Base-by-base conservation (phyloP, 2,797 vertebrate species). In the Etheostoma perlongum region DNA sequence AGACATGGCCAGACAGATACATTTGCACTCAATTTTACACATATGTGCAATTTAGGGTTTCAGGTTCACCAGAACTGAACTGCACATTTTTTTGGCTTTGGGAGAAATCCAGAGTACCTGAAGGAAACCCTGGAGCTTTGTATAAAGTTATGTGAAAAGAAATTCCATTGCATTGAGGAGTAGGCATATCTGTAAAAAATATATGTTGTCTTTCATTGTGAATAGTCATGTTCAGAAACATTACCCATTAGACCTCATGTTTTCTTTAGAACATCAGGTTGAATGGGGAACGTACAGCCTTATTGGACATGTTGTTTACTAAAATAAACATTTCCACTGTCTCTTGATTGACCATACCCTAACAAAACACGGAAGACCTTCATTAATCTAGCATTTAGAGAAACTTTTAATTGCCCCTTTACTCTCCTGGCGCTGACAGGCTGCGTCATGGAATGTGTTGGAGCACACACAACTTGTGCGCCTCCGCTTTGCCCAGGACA, bases 401-500 rank as follows among this genome's bases (percentile, higher is more conserved):
- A 73, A 83, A 70, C 79, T 46, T 83, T 85, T 76, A 84, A 81
- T 74, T 46, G 4, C 47, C 66, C 60, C 60, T 60, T 73, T 21
- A 18, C 68, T 65, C 86, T 82, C 83, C 72, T 52, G 72, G 69
- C 78, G 79, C 75, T 64, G 72, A 76, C 78, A 67, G 79, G 49
- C 82, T 81, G 81, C 25, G 69, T 86, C 68, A 67, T 78, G 82
- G 85, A 87, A 89, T 88, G 72, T 79, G 82, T 75, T 72, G 70
- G 83, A 87, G 62, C 58, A 83, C 82, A 77, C 52, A 60, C 86
- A 86, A 83, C 79, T 81, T 42, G 71, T 53, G 61, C 68, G 72
- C 87, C 89, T 91, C 84, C 61, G 11, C 85, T 84, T 85, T 84
- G 78, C 82, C 85, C 83, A 63, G 89, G 85, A 93, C 84, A 72